Evolutionary conservation across 1,140 invertebrate species (phyloP), one percentile per base, ranked within the genome.

Genomic region (Danaus plexippus): DNA sequence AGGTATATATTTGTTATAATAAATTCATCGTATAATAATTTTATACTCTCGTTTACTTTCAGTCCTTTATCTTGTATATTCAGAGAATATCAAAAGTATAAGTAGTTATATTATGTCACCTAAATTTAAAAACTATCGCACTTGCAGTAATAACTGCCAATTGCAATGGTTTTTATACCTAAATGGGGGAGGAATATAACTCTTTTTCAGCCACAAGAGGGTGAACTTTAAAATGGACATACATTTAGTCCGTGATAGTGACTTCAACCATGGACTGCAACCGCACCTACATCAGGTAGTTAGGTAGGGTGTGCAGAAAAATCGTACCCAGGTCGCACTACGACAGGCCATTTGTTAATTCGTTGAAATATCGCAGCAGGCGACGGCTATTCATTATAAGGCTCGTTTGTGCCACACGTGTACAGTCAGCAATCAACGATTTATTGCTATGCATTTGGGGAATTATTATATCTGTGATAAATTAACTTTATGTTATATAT

Each of bases 291-390:
- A 77, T 85, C 78, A 80, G 64, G 69, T 66, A 59, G 68, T 57
- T 74, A 74, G 67, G 75, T 79, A 80, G 22, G 69, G 79, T 76
- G 71, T 57, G 73, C 81, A 82, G 81, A 85, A 85, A 85, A 85
- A 85, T 85, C 66, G 79, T 66, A 65, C 67, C 63, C 73, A 71
- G 72, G 72, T 73, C 73, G 61, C 65, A 55, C 66, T 66, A 56
- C 68, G 82, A 82, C 80, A 78, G 71, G 75, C 80, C 79, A 80
- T 85, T 85, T 83, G 82, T 85, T 80, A 85, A 85, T 83, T 75
- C 81, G 68, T 69, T 85, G 80, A 83, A 82, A 84, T 85, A 85
- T 80, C 71, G 80, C 63, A 72, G 67, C 66, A 67, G 73, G 75
- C 77, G 80, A 79, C 78, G 75, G 73, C 74, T 61, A 84, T 84